These are phyloP conservation scores for Odontomyia ornata DNA, from an alignment of 2,888 invertebrate genomes.

Conservation along the genomic window DNA sequence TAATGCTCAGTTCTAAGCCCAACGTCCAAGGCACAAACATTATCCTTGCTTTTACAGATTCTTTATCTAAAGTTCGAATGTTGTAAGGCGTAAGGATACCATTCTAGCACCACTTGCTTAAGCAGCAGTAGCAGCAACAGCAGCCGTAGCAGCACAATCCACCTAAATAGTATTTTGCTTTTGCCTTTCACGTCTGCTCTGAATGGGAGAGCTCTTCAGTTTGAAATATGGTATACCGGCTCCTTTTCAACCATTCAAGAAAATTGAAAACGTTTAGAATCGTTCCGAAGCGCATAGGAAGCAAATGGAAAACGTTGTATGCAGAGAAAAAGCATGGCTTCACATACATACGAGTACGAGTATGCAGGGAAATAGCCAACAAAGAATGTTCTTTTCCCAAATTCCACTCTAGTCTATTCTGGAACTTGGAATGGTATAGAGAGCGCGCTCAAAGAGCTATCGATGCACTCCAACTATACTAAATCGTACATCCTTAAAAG, in stretches of 20 bases:
- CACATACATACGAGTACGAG: too few relatives aligned
- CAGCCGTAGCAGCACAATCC: background rate
- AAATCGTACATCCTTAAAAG: constrained; percentile 12
- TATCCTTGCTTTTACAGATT: background rate
- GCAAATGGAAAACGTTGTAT: background rate
- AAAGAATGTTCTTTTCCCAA: constrained; percentile 25
- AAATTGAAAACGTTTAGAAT: constrained; percentile 47
- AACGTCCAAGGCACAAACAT: background rate
- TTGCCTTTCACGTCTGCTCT: constrained; percentile 31
- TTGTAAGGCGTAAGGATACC: background rate
- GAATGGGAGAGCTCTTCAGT: constrained; percentile 44
- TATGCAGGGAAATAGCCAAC: constrained; percentile 1
- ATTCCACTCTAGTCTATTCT: constrained; percentile 20
- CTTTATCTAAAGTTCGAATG: background rate
- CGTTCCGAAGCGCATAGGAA: background rate
- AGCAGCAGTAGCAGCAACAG: background rate
- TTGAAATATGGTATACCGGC: constrained; percentile 38
- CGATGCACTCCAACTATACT: background rate
- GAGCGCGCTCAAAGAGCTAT: background rate
- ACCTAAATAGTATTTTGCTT: too few relatives aligned
- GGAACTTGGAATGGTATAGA: background rate
- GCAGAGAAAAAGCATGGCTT: background rate
- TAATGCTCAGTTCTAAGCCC: background rate
- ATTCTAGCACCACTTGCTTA: too few relatives aligned
- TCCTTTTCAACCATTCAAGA: constrained; percentile 46